phyloP scores from a whole-genome alignment of 2,113 vertebrate species.

The Mobula birostris region DNA sequence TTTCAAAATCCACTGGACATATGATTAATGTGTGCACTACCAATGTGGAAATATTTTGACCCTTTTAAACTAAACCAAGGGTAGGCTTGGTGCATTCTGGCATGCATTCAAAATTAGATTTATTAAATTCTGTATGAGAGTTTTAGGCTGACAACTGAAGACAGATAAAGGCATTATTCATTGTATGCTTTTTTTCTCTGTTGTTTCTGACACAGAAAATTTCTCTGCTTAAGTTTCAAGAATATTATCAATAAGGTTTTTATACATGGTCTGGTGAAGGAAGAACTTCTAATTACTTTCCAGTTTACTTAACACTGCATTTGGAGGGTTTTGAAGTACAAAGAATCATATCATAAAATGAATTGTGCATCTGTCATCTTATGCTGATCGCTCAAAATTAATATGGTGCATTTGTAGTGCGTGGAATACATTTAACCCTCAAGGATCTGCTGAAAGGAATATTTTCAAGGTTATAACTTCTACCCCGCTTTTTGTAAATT shows the following conservation, averaged over 20 bases:
- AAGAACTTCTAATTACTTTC: conserved; percentile 3
- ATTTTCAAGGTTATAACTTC: background rate
- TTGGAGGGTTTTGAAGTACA: background rate
- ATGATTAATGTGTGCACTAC: conserved; percentile 88
- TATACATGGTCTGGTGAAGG: background rate
- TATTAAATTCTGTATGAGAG: conserved; percentile 82
- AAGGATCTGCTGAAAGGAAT: background rate
- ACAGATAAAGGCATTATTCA: conserved; percentile 86
- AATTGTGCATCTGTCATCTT: background rate
- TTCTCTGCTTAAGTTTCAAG: background rate
- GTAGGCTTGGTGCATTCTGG: conserved; percentile 90
- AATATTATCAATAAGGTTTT: conserved; percentile 21
- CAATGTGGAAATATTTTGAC: conserved; percentile 95
- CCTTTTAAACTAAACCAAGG: conserved; percentile 97
- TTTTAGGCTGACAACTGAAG: conserved; percentile 50
- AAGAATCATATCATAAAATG: conserved; percentile 31
- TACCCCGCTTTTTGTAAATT: background rate
- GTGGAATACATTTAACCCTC: conserved; percentile 13
- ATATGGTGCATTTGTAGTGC: too few relatives aligned
- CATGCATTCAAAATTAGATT: conserved; percentile 86
- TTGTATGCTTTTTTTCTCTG: conserved; percentile 52
- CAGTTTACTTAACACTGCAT: background rate
- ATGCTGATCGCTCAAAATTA: conserved; percentile 26
- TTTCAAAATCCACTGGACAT: conserved; percentile 92
- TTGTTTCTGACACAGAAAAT: conserved; percentile 8